A percentile compares a stretch with the other conserved stretches of the same genome.
These are phyloP conservation scores for Smittia aterrima DNA, from an alignment of 2,888 invertebrate species.

Conservation along the genomic window DNA sequence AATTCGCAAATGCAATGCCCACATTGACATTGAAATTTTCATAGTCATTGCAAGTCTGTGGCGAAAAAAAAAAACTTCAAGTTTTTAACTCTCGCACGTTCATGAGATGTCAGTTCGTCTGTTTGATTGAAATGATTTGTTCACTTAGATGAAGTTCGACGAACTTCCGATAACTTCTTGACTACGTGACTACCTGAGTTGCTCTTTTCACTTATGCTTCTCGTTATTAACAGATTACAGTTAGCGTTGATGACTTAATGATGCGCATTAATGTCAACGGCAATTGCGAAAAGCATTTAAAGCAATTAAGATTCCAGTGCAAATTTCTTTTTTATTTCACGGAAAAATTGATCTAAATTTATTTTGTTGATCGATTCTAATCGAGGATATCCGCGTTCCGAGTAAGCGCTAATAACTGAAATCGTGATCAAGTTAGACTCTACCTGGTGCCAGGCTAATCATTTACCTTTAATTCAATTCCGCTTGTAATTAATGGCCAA, in stretches of 20 bases:
- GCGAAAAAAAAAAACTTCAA: neutral
- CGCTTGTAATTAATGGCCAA: neutral
- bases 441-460: neutral
- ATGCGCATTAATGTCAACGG: neutral
- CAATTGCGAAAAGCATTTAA: neutral
- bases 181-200: neutral
- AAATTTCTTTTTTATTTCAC: neutral
- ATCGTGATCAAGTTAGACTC: neutral
- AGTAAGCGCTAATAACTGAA: neutral
- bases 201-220: neutral
- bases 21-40: slow-evolving; percentile 1
- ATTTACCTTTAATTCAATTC: neutral
- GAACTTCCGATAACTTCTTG: neutral
- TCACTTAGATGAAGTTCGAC: neutral
- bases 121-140: neutral
- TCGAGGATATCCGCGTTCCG: slow-evolving; percentile 39
- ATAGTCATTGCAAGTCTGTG: neutral
- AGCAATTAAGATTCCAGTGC: neutral
- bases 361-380: neutral
- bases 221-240: neutral
- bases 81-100: neutral
- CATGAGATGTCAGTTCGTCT: neutral
- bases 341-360: slow-evolving; percentile 1
- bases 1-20: neutral
- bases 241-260: no score